Evolutionary conservation across 2,797 vertebrate genomes (phyloP).

Genomic region (Microctenopoma stevenorrisi): DNA sequence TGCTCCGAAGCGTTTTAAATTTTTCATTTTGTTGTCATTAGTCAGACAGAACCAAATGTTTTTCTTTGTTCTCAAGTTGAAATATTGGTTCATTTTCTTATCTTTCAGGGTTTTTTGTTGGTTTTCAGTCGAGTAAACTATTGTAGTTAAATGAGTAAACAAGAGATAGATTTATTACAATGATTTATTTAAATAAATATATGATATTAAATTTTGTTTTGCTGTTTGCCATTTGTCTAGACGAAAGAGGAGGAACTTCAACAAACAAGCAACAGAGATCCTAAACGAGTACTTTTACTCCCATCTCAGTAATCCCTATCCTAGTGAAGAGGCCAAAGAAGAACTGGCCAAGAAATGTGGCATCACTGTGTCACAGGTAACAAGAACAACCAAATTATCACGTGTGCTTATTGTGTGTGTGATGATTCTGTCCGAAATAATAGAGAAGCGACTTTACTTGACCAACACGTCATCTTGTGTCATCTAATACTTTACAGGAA

Average conservation of each 20-base stretch:
- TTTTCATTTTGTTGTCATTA: background rate
- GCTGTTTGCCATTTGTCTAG: conserved; percentile 68
- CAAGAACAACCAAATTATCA: background rate
- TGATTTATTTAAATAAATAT: background rate
- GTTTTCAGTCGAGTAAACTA: background rate
- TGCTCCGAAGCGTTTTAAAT: background rate
- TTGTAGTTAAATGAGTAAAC: background rate
- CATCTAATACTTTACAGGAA: background rate
- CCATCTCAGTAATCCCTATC: conserved; percentile 99
- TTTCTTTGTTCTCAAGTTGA: background rate
- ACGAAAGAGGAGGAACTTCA: conserved; percentile 99
- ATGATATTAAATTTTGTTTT: background rate
- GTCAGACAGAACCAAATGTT: too few relatives aligned
- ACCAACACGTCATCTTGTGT: too few relatives aligned
- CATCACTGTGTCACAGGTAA: conserved; percentile 99
- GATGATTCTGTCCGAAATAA: too few relatives aligned
- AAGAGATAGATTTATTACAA: background rate
- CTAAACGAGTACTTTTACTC: conserved; percentile 99
- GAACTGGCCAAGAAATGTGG: conserved; percentile 99
- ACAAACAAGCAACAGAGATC: conserved; percentile 99
- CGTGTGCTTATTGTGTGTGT: too few relatives aligned
- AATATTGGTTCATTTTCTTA: background rate
- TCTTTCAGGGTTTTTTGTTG: background rate
- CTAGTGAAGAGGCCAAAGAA: conserved; percentile 99
- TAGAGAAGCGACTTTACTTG: too few relatives aligned